phyloP scores from a whole-genome alignment of 2,113 vertebrate genomes.

The Notiomystis cincta region DNA sequence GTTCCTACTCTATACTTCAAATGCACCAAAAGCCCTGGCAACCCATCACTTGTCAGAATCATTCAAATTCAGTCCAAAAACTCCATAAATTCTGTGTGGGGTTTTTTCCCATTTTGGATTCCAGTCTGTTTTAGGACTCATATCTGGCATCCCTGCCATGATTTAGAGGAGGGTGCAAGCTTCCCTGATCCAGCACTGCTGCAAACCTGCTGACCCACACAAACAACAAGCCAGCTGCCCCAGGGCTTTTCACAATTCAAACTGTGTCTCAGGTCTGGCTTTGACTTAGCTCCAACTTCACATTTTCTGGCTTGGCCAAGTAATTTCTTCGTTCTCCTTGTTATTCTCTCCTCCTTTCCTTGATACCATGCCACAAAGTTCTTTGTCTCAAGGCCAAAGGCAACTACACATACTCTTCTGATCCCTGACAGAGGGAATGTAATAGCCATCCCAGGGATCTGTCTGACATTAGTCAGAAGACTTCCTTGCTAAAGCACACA shows the following conservation, averaged over 20 bases:
- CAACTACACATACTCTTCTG: constrained; percentile 5
- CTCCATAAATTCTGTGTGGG: neutral
- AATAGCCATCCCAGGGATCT: neutral
- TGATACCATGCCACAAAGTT: constrained; percentile 4
- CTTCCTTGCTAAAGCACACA: neutral
- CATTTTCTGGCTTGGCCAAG: neutral
- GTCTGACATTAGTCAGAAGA: neutral
- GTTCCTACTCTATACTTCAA: neutral
- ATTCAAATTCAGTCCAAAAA: neutral
- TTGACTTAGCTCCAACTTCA: neutral
- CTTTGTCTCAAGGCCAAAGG: constrained; percentile 61
- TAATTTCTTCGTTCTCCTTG: neutral
- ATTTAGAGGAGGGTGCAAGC: neutral
- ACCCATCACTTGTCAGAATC: neutral
- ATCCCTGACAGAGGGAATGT: neutral
- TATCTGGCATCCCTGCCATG: neutral
- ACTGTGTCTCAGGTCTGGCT: neutral
- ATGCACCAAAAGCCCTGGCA: neutral
- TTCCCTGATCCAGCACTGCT: neutral
- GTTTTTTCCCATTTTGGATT: neutral
- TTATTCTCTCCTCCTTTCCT: constrained; percentile 22
- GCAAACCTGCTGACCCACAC: neutral
- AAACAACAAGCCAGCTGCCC: neutral
- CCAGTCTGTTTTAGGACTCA: neutral
- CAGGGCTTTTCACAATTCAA: neutral